Conservation (phyloP, 2,888 invertebrate species). For the Macrosiphum euphorbiae region DNA sequence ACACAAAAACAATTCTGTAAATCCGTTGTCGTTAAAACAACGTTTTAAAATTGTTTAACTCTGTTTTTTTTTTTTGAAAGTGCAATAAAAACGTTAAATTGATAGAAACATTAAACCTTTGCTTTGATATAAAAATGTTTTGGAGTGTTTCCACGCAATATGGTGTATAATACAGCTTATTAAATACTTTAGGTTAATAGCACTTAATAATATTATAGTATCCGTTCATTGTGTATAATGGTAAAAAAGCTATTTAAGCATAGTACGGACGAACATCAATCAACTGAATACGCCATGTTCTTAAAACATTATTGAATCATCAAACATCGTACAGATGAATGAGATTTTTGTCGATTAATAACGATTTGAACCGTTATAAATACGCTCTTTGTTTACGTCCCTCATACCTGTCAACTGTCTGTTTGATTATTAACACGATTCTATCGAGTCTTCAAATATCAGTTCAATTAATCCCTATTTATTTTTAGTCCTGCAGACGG, state of each 20-base stretch:
- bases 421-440: not conserved
- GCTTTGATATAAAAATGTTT: not conserved
- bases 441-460: not conserved
- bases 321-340: slow-evolving; percentile 5
- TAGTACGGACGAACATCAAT: slow-evolving; percentile 42
- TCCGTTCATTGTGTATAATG: slow-evolving; percentile 10
- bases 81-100: not conserved
- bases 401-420: not conserved
- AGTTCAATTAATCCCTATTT: not conserved
- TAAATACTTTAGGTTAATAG: slow-evolving; percentile 34
- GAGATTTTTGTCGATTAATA: not conserved
- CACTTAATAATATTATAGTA: slow-evolving; percentile 9
- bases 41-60: not conserved
- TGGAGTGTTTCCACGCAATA: not conserved
- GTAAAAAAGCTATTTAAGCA: not conserved
- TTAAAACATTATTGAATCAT: slow-evolving; percentile 52
- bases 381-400: not conserved
- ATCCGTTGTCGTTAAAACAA: not conserved
- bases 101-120: not conserved
- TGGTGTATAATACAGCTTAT: not conserved
- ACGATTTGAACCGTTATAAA: not conserved
- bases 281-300: slow-evolving; percentile 22
- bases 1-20: not conserved
- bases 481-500: not conserved
- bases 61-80: not conserved